These are phyloP conservation scores for Tipula vernalis DNA, from an alignment of 2,888 invertebrate species.

Conservation along the genomic window DNA sequence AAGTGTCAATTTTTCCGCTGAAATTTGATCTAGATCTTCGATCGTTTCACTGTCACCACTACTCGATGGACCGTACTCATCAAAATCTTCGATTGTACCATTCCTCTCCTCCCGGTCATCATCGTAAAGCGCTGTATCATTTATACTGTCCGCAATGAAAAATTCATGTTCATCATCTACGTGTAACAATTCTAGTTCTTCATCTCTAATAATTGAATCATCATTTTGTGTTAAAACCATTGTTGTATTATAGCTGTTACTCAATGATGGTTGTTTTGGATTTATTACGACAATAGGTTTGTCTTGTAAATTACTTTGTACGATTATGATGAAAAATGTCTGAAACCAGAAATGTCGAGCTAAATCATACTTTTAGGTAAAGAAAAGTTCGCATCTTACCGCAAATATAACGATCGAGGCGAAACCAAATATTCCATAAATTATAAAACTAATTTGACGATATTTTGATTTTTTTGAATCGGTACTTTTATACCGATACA, in stretches of 20 bases:
- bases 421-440: slow-evolving; percentile 7
- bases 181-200: neutral
- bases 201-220: neutral
- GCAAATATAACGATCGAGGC: slow-evolving; percentile 1
- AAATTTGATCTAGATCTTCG: neutral
- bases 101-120: neutral
- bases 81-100: neutral
- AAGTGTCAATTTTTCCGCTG: neutral
- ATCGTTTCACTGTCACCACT: neutral
- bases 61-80: neutral
- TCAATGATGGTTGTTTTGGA: neutral
- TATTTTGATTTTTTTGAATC: neutral
- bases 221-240: neutral
- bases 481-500: neutral
- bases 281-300: neutral
- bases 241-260: neutral
- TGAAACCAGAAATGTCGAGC: neutral
- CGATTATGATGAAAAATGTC: neutral
- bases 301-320: neutral
- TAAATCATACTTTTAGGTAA: neutral
- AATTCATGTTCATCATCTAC: neutral
- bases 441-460: neutral
- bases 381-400: neutral
- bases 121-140: neutral
- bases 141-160: neutral